Evolutionary conservation across 2,113 vertebrate genomes (phyloP).

Genomic region (Montifringilla adamsi): DNA sequence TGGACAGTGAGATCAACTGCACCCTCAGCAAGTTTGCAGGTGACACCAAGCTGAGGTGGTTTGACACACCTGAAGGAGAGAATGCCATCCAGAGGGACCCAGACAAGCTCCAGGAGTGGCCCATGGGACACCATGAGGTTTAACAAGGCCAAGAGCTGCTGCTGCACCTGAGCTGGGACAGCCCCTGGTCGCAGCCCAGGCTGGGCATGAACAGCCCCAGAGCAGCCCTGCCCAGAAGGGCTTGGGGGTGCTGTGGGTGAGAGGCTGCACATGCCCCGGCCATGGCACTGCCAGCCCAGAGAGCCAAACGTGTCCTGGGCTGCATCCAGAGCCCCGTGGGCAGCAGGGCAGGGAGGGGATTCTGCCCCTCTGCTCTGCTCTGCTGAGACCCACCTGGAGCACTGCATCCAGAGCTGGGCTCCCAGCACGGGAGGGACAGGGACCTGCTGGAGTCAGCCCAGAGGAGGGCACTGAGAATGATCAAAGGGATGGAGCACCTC

Average conservation of each 20-base stretch:
- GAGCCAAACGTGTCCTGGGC: background rate
- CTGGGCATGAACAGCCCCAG: background rate
- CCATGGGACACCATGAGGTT: background rate
- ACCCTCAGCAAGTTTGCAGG: background rate
- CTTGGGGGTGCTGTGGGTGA: background rate
- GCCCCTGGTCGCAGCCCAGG: fast-evolving
- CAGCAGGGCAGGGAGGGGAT: background rate
- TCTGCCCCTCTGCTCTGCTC: background rate
- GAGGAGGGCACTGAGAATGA: background rate
- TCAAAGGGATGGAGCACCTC: background rate
- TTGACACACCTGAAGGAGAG: background rate
- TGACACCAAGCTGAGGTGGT: background rate
- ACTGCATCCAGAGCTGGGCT: background rate
- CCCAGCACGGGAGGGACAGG: background rate
- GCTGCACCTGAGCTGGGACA: fast-evolving
- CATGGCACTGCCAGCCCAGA: background rate
- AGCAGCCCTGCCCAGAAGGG: background rate
- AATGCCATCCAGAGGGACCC: background rate
- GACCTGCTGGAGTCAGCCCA: background rate
- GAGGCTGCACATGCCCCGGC: background rate
- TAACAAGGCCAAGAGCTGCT: background rate
- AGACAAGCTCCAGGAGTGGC: fast-evolving
- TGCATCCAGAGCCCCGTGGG: background rate
- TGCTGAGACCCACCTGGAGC: background rate
- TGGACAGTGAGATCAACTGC: background rate